phyloP scores from a whole-genome alignment of 2,797 vertebrate species.

The Botia kubotai region DNA sequence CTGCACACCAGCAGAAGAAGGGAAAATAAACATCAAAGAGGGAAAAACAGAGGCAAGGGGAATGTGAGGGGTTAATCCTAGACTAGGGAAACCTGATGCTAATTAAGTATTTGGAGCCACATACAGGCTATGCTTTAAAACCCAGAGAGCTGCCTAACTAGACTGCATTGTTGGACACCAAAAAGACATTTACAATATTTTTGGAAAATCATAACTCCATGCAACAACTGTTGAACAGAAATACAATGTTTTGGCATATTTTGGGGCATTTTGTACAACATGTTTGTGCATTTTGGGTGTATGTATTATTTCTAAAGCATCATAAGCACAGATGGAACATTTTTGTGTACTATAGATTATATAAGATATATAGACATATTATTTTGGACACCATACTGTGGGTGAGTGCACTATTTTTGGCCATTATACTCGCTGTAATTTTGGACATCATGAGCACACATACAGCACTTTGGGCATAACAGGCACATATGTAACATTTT shows the following conservation, averaged over 20 bases:
- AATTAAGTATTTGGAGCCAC: neutral
- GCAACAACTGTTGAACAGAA: neutral
- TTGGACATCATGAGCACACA: neutral
- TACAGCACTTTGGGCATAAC: neutral
- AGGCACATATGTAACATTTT: neutral
- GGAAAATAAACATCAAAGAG: conserved; percentile 49
- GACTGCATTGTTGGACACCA: neutral
- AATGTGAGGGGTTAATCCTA: conserved; percentile 84
- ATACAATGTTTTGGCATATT: neutral
- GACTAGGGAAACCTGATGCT: conserved; percentile 62
- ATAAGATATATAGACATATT: too few relatives aligned
- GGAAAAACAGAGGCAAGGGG: conserved; percentile 46
- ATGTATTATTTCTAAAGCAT: neutral
- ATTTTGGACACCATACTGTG: too few relatives aligned
- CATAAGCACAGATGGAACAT: neutral
- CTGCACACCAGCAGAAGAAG: neutral
- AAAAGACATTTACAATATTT: neutral
- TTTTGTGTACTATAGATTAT: neutral
- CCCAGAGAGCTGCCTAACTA: conserved; percentile 4
- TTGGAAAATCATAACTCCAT: neutral
- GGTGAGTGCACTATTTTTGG: neutral
- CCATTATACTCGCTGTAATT: neutral
- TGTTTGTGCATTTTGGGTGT: neutral
- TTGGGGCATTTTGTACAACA: neutral
- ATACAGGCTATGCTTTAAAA: neutral